phyloP scores from a whole-genome alignment of 2,113 vertebrate species.

The Silurus asotus region DNA sequence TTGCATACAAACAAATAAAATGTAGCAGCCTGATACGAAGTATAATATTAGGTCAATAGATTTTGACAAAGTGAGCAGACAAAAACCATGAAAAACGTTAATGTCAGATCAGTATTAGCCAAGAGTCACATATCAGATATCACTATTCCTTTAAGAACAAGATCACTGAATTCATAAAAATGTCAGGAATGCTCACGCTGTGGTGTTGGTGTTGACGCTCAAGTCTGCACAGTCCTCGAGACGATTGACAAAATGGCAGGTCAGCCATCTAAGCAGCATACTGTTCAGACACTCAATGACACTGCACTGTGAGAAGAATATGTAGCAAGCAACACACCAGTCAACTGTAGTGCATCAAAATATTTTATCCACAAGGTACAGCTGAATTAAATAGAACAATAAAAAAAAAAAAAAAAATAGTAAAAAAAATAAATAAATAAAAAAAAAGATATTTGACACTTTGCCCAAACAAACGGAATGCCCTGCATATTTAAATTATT shows the following conservation, averaged over 20 bases:
- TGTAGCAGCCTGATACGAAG: not conserved
- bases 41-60: not conserved
- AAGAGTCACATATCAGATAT: not conserved
- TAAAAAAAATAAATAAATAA: too few relatives aligned
- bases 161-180: not conserved
- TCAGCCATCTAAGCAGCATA: slow-evolving; percentile 89
- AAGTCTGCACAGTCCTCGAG: slow-evolving; percentile 68
- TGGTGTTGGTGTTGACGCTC: slow-evolving; percentile 72
- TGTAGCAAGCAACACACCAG: slow-evolving; percentile 5
- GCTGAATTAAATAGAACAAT: too few relatives aligned
- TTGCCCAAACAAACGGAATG: too few relatives aligned
- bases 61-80: too few relatives aligned
- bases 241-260: slow-evolving; percentile 71
- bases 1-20: not conserved
- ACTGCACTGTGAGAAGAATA: slow-evolving; percentile 75
- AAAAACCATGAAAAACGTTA: too few relatives aligned
- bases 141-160: not conserved
- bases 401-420: too few relatives aligned
- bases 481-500: too few relatives aligned
- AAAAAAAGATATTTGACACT: too few relatives aligned
- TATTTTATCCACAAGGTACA: too few relatives aligned
- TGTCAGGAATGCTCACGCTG: slow-evolving; percentile 65
- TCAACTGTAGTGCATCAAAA: too few relatives aligned
- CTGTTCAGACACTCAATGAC: slow-evolving; percentile 83
- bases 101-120: not conserved